phyloP scores from a whole-genome alignment of 2,888 invertebrate genomes.

The Drosophila mimetica region DNA sequence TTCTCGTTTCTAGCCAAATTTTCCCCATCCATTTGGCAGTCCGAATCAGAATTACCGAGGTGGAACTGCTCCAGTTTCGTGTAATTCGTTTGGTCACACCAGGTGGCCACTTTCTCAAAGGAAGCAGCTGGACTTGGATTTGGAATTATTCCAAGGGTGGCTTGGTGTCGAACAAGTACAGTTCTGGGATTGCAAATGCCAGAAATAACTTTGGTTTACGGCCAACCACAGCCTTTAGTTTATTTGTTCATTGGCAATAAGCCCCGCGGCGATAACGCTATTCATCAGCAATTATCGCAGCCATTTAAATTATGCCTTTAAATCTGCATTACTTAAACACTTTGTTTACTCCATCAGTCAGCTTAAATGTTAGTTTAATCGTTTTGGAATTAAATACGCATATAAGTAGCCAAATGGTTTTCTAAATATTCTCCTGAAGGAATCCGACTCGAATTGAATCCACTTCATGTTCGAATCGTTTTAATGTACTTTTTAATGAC shows the following conservation, averaged over 20 bases:
- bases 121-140: conserved; percentile 8
- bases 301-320: conserved; percentile 57
- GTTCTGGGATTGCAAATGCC: neutral
- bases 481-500: conserved; percentile 71
- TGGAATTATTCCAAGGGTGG: conserved; percentile 5
- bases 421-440: conserved; percentile 28
- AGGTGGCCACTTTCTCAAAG: conserved; percentile 3
- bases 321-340: neutral
- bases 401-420: conserved; percentile 17
- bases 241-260: conserved; percentile 18
- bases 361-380: conserved; percentile 37
- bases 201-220: neutral
- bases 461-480: conserved; percentile 24
- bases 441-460: neutral
- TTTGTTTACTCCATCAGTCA: conserved; percentile 38
- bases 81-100: conserved; percentile 26
- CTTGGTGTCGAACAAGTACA: no score
- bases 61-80: conserved; percentile 27
- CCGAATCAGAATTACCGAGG: neutral
- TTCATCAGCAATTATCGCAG: conserved; percentile 61
- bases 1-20: neutral
- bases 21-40: conserved; percentile 11
- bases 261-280: conserved; percentile 19
- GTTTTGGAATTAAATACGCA: conserved; percentile 4
- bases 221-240: neutral